Base-by-base conservation (phyloP, 37 sponge, comb jelly and placozoan species). In the Crambe crambe region DNA sequence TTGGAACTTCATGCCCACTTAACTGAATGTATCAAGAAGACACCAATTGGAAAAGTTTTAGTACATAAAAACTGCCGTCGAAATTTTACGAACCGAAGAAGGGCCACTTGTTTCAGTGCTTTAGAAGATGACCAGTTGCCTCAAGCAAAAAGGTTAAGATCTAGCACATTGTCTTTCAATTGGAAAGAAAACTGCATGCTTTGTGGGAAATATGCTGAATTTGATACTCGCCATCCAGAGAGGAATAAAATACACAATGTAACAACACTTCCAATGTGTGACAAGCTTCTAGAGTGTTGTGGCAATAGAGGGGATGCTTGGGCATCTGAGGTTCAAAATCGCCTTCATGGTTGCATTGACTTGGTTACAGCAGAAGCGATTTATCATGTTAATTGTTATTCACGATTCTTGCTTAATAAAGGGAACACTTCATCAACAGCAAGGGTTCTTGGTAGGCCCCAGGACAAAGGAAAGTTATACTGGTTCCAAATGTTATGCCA, bases 301-400 rank as follows among this genome's bases (percentile, higher is more conserved):
- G 31, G n/a, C 35, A 69, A 80, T 30, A 80, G 80, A 51, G 70
- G 58, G n/a, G 80, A 41, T 32, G 12, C 38, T 20, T 68, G 80
- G 80, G 80, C 70, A 43, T 80, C 79, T 78, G 79, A 78, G 54
- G 79, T 78, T 34, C 42, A 82, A n/a, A n/a, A n/a, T n/a, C n/a
- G n/a, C n/a, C n/a, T n/a, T n/a, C n/a, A n/a, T n/a, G n/a, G n/a
- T n/a, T 15, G 12, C 51, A 47, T 12, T 6, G 12, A 12, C 10
- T 47, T 47, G 12, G 51, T 47, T 47, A 47, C 51, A 47, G 12
- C 51, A 47, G 51, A 47, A 15, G 51, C n/a, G n/a, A n/a, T n/a
- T 47, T 47, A 47, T 47, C 12, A 47, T 47, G 6, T 47, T 47
- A 47, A 15, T 47, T n/a, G n/a, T n/a, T n/a, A n/a, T n/a, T n/a